Evolutionary conservation across 2,113 vertebrate genomes (phyloP).

Genomic region (Triplophysa tibetana): DNA sequence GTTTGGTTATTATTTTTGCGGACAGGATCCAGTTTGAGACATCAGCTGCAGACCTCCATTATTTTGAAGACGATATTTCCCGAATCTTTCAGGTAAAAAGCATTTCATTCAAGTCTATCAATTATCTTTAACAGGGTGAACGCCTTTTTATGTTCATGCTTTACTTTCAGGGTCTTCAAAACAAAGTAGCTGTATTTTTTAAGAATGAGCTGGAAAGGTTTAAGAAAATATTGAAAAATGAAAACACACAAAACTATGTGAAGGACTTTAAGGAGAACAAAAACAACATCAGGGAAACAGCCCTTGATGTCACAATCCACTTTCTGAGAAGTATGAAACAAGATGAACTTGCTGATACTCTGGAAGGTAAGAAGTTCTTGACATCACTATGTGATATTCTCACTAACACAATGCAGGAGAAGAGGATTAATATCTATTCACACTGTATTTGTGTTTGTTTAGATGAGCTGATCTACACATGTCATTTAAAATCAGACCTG

Average conservation of each 20-base stretch:
- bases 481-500: background rate
- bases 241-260: constrained; percentile 23
- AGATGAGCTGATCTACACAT: constrained; percentile 19
- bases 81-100: too few relatives aligned
- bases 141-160: background rate
- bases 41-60: too few relatives aligned
- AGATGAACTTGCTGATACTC: constrained; percentile 17
- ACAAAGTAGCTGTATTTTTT: constrained; percentile 16
- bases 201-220: constrained; percentile 39
- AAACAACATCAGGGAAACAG: background rate
- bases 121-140: too few relatives aligned
- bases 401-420: background rate
- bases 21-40: too few relatives aligned
- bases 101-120: too few relatives aligned
- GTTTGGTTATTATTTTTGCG: too few relatives aligned
- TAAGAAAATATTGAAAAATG: constrained; percentile 25
- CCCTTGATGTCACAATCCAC: constrained; percentile 35
- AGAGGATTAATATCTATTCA: background rate
- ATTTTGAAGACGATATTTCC: too few relatives aligned
- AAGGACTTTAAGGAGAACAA: background rate
- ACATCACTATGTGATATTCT: background rate
- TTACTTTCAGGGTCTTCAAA: constrained; percentile 14
- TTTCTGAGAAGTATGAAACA: constrained; percentile 14
- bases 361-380: constrained; percentile 23
- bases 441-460: background rate